Conservation (phyloP, 2,888 invertebrate genomes). For the Caenorhabditis panamensis region DNA sequence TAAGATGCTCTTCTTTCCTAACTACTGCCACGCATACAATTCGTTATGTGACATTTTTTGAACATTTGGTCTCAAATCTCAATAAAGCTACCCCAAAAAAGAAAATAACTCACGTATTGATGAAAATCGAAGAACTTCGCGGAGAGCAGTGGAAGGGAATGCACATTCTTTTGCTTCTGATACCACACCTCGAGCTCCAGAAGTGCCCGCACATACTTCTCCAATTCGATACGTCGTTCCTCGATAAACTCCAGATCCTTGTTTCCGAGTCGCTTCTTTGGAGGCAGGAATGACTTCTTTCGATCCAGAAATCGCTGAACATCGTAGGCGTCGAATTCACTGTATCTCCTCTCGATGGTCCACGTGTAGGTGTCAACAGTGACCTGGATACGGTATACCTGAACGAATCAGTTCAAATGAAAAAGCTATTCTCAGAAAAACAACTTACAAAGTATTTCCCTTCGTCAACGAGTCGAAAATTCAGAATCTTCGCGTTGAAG, state of each 20-base stretch:
- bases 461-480: constrained; percentile 69
- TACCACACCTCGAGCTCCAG: constrained; percentile 75
- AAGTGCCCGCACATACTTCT: constrained; percentile 88
- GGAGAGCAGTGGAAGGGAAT: constrained; percentile 82
- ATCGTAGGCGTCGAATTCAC: constrained; percentile 68
- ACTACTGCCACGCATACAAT: constrained; percentile 28
- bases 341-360: constrained; percentile 90
- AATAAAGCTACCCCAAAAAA: constrained; percentile 26
- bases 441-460: constrained; percentile 70
- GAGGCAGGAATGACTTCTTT: constrained; percentile 91
- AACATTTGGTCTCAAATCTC: constrained; percentile 40
- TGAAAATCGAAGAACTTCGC: constrained; percentile 92
- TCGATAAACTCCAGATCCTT: constrained; percentile 91
- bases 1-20: constrained; percentile 17
- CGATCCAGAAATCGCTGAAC: constrained; percentile 83
- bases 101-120: constrained; percentile 85
- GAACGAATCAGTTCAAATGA: constrained; percentile 20
- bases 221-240: constrained; percentile 88
- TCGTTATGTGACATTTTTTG: constrained; percentile 21
- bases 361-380: constrained; percentile 84
- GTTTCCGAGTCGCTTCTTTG: constrained; percentile 93
- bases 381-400: constrained; percentile 82
- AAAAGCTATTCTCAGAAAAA: neutral
- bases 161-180: constrained; percentile 65
- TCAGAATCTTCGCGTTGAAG: constrained; percentile 69